A percentile compares a stretch with the other conserved stretches of the same genome.
phyloP scores from a whole-genome alignment of 2,797 vertebrate genomes.

The Cryptoblepharus egeriae region DNA sequence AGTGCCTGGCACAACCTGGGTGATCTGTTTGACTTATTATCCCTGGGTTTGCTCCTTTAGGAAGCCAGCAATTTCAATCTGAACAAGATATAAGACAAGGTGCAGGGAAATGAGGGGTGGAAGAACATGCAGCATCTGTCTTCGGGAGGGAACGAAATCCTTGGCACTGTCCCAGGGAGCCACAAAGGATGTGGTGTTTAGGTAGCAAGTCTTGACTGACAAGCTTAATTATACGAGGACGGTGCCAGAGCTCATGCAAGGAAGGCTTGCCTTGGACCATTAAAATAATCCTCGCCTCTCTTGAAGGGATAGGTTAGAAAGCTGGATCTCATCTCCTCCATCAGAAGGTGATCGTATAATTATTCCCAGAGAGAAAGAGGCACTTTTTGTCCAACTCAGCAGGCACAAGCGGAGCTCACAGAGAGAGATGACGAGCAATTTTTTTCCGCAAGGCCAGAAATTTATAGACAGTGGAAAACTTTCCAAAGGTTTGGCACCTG shows the following conservation, averaged over 20 bases:
- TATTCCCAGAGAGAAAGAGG: slow-evolving; percentile 30
- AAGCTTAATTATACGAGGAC: slow-evolving; percentile 56
- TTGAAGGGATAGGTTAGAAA: slow-evolving; percentile 35
- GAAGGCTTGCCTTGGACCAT: slow-evolving; percentile 27
- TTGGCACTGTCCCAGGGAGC: slow-evolving; percentile 39
- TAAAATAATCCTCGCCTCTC: slow-evolving; percentile 23
- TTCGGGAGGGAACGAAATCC: slow-evolving; percentile 27
- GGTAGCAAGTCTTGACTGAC: slow-evolving; percentile 56
- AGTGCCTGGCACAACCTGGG: too few species aligned
- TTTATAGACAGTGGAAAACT: neutral
- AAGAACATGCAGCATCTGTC: neutral
- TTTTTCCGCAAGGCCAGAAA: neutral
- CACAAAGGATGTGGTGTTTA: slow-evolving; percentile 25
- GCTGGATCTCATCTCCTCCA: slow-evolving; percentile 33
- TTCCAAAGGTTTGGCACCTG: too few species aligned
- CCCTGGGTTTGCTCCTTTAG: neutral
- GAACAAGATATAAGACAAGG: neutral
- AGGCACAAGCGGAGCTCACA: neutral
- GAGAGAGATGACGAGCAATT: too few species aligned
- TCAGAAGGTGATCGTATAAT: slow-evolving; percentile 54
- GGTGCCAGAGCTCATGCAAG: neutral
- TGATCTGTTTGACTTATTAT: neutral
- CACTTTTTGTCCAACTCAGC: slow-evolving; percentile 31
- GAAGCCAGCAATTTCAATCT: neutral
- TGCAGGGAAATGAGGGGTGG: neutral